Conservation (phyloP, 2,113 vertebrate genomes). For the Cariama cristata region DNA sequence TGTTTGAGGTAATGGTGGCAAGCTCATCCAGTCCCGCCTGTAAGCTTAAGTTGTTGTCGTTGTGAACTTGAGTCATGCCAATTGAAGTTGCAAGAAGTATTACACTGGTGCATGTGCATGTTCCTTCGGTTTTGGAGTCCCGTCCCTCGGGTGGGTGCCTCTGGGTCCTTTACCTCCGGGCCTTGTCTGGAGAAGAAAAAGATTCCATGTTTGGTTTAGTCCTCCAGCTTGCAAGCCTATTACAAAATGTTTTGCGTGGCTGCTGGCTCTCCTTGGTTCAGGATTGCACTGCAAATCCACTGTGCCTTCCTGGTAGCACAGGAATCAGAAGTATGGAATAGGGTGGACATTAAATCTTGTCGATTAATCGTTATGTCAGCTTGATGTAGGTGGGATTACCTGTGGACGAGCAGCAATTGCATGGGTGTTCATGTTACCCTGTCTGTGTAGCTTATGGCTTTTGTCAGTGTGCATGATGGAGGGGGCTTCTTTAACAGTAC, state of each 20-base stretch:
- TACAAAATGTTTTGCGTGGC: accelerated
- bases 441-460: accelerated
- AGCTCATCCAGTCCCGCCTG: neutral
- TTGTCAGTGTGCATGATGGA: neutral
- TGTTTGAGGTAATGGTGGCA: neutral
- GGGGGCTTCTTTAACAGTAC: neutral
- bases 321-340: accelerated
- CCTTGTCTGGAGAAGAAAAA: neutral
- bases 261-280: neutral
- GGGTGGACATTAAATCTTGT: neutral
- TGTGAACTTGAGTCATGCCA: accelerated
- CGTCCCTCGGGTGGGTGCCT: neutral
- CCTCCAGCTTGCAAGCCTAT: neutral
- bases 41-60: neutral
- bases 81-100: neutral
- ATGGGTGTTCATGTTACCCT: accelerated
- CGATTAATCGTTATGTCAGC: accelerated
- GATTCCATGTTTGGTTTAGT: accelerated
- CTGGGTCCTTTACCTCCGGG: neutral
- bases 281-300: neutral
- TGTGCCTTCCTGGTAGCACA: neutral
- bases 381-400: neutral
- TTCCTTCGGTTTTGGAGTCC: neutral
- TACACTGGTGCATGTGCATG: accelerated
- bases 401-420: neutral